Percentiles rank a stretch among this genome's conserved stretches.
phyloP scores from a whole-genome alignment of 1,140 invertebrate genomes.

The Bombus waltoni region DNA sequence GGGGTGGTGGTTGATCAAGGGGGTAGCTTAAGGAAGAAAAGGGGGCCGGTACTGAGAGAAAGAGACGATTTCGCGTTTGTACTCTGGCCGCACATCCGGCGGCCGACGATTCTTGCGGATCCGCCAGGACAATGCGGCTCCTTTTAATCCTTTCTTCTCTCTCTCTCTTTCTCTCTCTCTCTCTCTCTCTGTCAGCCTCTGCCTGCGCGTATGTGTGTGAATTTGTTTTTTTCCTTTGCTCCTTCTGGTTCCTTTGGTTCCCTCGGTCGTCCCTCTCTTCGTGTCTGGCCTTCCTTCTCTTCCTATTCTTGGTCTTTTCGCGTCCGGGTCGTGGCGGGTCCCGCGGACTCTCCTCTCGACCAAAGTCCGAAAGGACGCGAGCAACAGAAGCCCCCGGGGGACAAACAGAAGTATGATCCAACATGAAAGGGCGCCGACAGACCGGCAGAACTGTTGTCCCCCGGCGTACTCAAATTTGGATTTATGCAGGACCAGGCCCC shows the following conservation, averaged over 20 bases:
- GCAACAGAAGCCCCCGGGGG: slow-evolving; percentile 53
- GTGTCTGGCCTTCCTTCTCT: not conserved
- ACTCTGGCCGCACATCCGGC: slow-evolving; percentile 61
- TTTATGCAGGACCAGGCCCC: slow-evolving; percentile 67
- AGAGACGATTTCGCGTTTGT: slow-evolving; percentile 58
- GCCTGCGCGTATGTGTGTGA: not conserved
- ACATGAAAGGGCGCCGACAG: slow-evolving; percentile 72
- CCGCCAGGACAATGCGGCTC: slow-evolving; percentile 69
- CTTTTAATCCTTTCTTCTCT: slow-evolving; percentile 47
- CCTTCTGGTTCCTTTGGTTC: slow-evolving; percentile 11
- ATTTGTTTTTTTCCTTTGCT: slow-evolving; percentile 42
- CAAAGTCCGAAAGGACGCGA: slow-evolving; percentile 61
- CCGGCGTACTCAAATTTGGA: slow-evolving; percentile 69
- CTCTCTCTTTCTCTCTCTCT: slow-evolving; percentile 1
- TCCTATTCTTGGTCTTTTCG: slow-evolving; percentile 17
- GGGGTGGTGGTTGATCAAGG: slow-evolving; percentile 36
- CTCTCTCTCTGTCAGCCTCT: not conserved
- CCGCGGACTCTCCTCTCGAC: slow-evolving; percentile 30
- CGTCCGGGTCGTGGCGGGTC: slow-evolving; percentile 39
- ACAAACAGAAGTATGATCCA: slow-evolving; percentile 73
- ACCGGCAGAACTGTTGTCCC: slow-evolving; percentile 35
- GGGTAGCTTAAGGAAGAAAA: slow-evolving; percentile 22
- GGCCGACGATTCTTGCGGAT: slow-evolving; percentile 59
- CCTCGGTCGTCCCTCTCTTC: not conserved
- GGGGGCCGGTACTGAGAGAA: not conserved